A percentile compares a stretch with the other conserved stretches of the same genome.
phyloP scores from a whole-genome alignment of 2,113 vertebrate species.

The Sinocyclocheilus rhinocerous region DNA sequence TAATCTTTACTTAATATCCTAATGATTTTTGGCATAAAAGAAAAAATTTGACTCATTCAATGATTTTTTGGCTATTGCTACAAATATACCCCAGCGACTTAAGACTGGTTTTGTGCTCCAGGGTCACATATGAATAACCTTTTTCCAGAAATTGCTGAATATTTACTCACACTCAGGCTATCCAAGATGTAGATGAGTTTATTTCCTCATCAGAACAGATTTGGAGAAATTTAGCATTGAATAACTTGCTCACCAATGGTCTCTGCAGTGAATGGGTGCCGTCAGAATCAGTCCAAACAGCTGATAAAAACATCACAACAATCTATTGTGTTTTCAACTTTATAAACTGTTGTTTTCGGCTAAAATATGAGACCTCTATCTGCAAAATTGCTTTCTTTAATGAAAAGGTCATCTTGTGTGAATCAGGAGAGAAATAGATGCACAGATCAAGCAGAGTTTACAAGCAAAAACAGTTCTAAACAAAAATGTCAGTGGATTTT shows the following conservation, averaged over 20 bases:
- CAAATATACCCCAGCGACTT: too few species aligned
- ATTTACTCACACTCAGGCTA: neutral
- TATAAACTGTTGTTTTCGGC: neutral
- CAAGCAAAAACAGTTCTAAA: neutral
- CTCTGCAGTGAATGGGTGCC: neutral
- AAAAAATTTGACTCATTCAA: too few species aligned
- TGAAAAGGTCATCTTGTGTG: neutral
- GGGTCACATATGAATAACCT: too few species aligned
- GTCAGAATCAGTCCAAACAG: neutral
- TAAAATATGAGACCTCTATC: neutral
- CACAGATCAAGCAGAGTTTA: too few species aligned
- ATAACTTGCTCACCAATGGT: too few species aligned
- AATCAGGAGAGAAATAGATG: neutral
- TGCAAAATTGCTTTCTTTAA: neutral
- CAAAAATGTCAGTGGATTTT: too few species aligned
- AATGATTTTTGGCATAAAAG: too few species aligned
- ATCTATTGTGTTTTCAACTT: neutral
- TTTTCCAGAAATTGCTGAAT: neutral
- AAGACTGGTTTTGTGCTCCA: too few species aligned
- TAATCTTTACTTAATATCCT: too few species aligned
- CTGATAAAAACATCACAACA: neutral
- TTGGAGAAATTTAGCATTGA: neutral
- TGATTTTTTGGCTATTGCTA: too few species aligned
- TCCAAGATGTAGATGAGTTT: neutral
- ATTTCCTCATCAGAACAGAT: too few species aligned